phyloP scores from a whole-genome alignment of 2,797 vertebrate species.

The Cynodonichthys magdalenae region DNA sequence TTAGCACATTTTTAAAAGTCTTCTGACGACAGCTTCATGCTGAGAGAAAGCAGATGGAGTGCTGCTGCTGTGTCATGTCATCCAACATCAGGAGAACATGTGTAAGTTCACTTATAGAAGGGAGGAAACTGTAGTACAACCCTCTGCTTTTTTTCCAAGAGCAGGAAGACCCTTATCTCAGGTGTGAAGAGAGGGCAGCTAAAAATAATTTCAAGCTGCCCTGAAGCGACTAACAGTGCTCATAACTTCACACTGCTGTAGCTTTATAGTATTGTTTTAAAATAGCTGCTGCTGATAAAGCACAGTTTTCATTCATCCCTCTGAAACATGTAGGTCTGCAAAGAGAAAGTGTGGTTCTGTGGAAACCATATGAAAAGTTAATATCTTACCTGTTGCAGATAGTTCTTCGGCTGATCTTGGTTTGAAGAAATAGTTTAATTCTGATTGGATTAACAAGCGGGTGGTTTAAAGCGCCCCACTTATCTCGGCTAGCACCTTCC shows the following conservation, averaged over 20 bases:
- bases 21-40: background rate
- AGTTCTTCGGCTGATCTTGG: too few relatives aligned
- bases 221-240: constrained; percentile 19
- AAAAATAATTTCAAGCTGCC: constrained; percentile 61
- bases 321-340: background rate
- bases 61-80: constrained; percentile 9
- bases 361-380: too few relatives aligned
- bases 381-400: too few relatives aligned
- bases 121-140: constrained; percentile 36
- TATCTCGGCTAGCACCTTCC: too few relatives aligned
- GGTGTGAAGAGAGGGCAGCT: constrained; percentile 50
- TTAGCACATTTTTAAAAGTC: background rate
- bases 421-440: too few relatives aligned
- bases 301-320: constrained; percentile 47
- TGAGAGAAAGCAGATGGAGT: background rate
- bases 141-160: constrained; percentile 25
- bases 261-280: constrained; percentile 42
- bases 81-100: constrained; percentile 32
- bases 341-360: too few relatives aligned
- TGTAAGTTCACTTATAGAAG: constrained; percentile 39
- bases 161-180: constrained; percentile 54
- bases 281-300: constrained; percentile 51
- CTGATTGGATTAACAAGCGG: too few relatives aligned
- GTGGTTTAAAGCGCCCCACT: too few relatives aligned
- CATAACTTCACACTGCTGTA: constrained; percentile 20